Percentiles rank a stretch among this genome's conserved stretches.
Conservation (phyloP, 2,797 vertebrate genomes). For the Dallia pectoralis region DNA sequence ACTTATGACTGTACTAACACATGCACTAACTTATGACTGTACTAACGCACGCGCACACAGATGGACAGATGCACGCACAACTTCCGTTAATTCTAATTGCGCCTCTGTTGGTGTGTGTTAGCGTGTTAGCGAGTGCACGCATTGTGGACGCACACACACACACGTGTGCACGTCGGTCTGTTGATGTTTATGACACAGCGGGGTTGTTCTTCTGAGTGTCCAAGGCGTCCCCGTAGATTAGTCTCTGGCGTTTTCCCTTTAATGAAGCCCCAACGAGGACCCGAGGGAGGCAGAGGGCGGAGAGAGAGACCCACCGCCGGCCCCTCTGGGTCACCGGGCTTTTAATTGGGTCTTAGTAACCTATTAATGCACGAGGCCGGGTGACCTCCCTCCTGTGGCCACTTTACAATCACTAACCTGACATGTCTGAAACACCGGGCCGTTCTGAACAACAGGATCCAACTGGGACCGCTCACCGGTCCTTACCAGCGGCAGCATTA, state of each 20-base stretch:
- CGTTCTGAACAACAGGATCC: constrained; percentile 51
- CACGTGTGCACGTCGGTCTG: constrained; percentile 30
- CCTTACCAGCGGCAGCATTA: constrained; percentile 30
- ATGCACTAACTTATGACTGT: not conserved
- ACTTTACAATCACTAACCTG: constrained; percentile 70
- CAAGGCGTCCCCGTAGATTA: constrained; percentile 66
- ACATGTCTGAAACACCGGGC: constrained; percentile 43
- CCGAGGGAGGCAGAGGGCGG: constrained; percentile 44
- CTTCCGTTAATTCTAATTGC: constrained; percentile 51
- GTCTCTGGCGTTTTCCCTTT: constrained; percentile 60
- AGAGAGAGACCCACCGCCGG: constrained; percentile 30
- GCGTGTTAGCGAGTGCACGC: too few species aligned
- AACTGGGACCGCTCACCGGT: constrained; percentile 38
- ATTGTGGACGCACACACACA: constrained; percentile 31
- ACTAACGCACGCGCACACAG: constrained; percentile 18
- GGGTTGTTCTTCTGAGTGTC: constrained; percentile 56
- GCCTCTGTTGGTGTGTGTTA: constrained; percentile 21
- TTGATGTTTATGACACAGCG: constrained; percentile 42
- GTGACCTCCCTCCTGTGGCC: constrained; percentile 73
- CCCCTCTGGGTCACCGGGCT: constrained; percentile 61
- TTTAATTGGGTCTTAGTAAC: constrained; percentile 72
- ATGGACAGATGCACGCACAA: constrained; percentile 9
- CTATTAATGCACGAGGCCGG: constrained; percentile 56
- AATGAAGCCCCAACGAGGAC: constrained; percentile 63
- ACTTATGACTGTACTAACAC: constrained; percentile 38